Percentiles rank a stretch among this genome's conserved stretches.
phyloP scores from a whole-genome alignment of 2,888 invertebrate genomes.

The Caenorhabditis doughertyi region DNA sequence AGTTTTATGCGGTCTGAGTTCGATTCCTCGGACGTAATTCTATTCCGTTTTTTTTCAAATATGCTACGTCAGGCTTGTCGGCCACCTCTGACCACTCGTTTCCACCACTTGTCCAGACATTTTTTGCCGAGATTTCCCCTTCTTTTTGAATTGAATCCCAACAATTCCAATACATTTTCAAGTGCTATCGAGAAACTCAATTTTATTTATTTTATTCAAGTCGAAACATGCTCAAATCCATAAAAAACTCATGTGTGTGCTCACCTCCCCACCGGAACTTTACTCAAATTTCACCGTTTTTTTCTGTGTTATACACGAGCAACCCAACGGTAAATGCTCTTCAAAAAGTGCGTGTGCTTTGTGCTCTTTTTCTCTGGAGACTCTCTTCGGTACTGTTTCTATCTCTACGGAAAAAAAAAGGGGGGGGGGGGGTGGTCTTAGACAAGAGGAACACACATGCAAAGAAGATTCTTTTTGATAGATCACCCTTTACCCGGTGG shows the following conservation, averaged over 20 bases:
- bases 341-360: constrained; percentile 49
- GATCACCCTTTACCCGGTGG: no score
- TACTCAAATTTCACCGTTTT: constrained; percentile 25
- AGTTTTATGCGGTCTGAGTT: no score
- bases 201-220: not conserved
- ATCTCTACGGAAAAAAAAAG: no score
- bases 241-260: constrained; percentile 15
- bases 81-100: no score
- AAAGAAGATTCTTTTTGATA: no score
- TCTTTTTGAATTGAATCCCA: not conserved
- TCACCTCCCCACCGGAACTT: constrained; percentile 12
- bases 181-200: no score
- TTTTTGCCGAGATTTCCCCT: not conserved
- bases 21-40: no score
- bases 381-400: constrained; percentile 3
- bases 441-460: constrained; percentile 28
- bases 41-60: no score
- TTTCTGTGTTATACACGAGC: no score
- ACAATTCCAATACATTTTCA: not conserved
- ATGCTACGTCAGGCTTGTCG: no score
- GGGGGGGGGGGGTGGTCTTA: not conserved
- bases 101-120: no score
- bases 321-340: no score
- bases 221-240: constrained; percentile 1
- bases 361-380: constrained; percentile 16